A percentile compares a stretch with the other conserved stretches of the same genome.
Evolutionary conservation across 37 sponge, comb jelly and placozoan species (phyloP).

Genomic region (Ephydatia muelleri): DNA sequence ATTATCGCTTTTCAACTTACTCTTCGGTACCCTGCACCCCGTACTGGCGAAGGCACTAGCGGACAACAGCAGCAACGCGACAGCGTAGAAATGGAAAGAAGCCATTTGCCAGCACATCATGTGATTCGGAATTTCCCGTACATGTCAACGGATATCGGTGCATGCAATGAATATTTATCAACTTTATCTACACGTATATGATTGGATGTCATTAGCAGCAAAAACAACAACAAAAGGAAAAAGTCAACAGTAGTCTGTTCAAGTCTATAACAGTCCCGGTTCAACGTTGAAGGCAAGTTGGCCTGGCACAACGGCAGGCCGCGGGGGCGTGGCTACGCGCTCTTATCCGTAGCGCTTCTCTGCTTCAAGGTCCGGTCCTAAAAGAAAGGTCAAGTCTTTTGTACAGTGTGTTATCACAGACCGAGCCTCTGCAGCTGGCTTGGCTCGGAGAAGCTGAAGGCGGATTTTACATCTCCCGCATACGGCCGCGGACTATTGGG

Average conservation of each 20-base stretch:
- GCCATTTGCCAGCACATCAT: neutral
- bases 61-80: neutral
- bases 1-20: neutral
- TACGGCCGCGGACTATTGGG: conserved; percentile 8
- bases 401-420: neutral
- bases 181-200: neutral
- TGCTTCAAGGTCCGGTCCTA: neutral
- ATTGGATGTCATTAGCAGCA: neutral
- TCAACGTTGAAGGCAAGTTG: neutral
- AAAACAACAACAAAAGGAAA: neutral
- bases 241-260: too few species aligned
- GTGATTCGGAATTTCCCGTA: neutral
- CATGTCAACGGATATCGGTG: neutral
- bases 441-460: conserved; percentile 58
- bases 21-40: conserved; percentile 22
- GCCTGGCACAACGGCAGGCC: neutral
- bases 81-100: neutral
- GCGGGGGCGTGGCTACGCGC: neutral
- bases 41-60: neutral
- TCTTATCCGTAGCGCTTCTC: neutral
- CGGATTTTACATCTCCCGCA: conserved; percentile 35
- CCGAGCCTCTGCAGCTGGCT: conserved; percentile 16
- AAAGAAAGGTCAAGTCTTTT: neutral
- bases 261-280: neutral
- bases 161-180: too few species aligned